A percentile compares a stretch with the other conserved stretches of the same genome.
phyloP scores from a whole-genome alignment of 2,797 vertebrate species.

The Silurus lanzhouensis region DNA sequence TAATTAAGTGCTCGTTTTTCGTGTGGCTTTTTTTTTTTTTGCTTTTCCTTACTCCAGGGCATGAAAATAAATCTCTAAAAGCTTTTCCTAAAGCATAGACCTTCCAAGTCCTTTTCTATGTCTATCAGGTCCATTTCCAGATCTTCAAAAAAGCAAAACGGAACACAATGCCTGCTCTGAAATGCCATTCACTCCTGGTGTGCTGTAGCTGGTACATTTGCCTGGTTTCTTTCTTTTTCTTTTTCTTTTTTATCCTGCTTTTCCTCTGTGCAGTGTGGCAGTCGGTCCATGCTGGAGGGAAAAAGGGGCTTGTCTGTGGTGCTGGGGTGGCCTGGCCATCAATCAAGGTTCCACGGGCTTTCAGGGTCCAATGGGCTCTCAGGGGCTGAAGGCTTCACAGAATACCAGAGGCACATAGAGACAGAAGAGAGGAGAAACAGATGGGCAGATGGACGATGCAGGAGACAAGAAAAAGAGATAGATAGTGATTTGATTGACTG shows the following conservation, averaged over 20 bases:
- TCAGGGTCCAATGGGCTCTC: slow-evolving; percentile 78
- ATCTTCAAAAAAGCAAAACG: slow-evolving; percentile 65
- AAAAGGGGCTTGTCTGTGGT: slow-evolving; percentile 53
- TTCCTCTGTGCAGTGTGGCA: slow-evolving; percentile 62
- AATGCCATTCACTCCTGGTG: slow-evolving; percentile 41
- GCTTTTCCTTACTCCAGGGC: slow-evolving; percentile 53
- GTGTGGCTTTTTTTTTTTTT: slow-evolving; percentile 42
- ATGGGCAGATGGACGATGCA: slow-evolving; percentile 71
- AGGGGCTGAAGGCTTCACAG: slow-evolving; percentile 78
- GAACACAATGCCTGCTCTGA: slow-evolving; percentile 62
- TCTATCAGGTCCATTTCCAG: slow-evolving; percentile 56
- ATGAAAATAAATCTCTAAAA: slow-evolving; percentile 24
- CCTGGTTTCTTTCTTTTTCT: slow-evolving; percentile 34
- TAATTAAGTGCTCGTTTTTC: slow-evolving; percentile 18
- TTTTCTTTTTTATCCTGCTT: slow-evolving; percentile 58
- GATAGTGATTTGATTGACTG: slow-evolving; percentile 55
- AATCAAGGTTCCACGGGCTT: slow-evolving; percentile 82
- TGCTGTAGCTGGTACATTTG: slow-evolving; percentile 41
- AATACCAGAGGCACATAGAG: slow-evolving; percentile 75
- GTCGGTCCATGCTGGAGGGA: slow-evolving; percentile 66
- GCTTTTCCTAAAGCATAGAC: slow-evolving; percentile 30
- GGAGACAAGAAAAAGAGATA: slow-evolving; percentile 64
- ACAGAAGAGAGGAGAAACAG: slow-evolving; percentile 78
- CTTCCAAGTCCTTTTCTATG: slow-evolving; percentile 50
- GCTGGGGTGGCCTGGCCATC: slow-evolving; percentile 70